phyloP scores from a whole-genome alignment of 2,797 vertebrate genomes.

The Sebastes miniatus region DNA sequence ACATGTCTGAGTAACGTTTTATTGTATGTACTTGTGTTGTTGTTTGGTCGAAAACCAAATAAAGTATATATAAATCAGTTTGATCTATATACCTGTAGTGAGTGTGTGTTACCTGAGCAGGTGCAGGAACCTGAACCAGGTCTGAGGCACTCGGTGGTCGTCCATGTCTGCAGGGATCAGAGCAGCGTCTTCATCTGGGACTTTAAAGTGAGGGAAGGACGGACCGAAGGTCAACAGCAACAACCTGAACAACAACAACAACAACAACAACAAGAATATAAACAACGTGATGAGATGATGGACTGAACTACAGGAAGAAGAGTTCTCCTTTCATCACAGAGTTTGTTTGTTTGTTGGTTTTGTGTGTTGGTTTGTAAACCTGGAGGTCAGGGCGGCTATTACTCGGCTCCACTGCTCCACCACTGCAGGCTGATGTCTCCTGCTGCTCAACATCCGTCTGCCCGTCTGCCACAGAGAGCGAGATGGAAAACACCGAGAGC shows the following conservation, averaged over 20 bases:
- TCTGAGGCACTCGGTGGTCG: conserved; percentile 89
- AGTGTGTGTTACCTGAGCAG: conserved; percentile 93
- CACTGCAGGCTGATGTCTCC: conserved; percentile 91
- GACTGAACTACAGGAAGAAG: background rate
- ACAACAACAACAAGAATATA: background rate
- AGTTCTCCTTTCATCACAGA: background rate
- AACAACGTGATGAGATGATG: background rate
- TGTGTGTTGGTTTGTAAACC: conserved; percentile 66
- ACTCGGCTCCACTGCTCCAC: conserved; percentile 94
- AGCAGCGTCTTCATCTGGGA: conserved; percentile 90
- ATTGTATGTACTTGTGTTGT: too few species aligned
- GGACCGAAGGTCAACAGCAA: conserved; percentile 89
- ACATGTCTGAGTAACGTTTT: too few species aligned
- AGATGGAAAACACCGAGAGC: conserved; percentile 91
- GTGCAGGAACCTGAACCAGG: conserved; percentile 95
- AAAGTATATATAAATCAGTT: too few species aligned
- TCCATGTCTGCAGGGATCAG: conserved; percentile 92
- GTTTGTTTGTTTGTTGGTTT: background rate
- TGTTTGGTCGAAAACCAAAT: too few species aligned
- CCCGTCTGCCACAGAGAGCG: conserved; percentile 93
- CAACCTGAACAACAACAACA: conserved; percentile 77
- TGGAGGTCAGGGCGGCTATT: conserved; percentile 90
- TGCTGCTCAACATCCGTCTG: conserved; percentile 93
- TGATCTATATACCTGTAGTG: too few species aligned
- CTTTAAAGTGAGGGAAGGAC: conserved; percentile 90